phyloP scores from a whole-genome alignment of 2,113 vertebrate species.

The Nerophis lumbriciformis region DNA sequence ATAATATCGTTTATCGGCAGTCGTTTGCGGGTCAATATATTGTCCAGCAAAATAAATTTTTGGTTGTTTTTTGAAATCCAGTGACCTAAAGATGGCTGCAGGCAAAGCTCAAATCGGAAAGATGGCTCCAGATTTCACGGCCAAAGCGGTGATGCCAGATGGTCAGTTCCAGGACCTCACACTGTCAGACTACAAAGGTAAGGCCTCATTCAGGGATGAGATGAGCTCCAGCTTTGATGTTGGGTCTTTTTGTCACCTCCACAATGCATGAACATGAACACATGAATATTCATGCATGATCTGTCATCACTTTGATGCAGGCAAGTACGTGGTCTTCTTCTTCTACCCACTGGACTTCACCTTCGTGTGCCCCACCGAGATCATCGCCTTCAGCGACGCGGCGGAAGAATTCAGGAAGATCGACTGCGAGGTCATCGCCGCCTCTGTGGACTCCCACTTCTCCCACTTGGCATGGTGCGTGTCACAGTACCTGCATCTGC shows the following conservation, averaged over 20 bases:
- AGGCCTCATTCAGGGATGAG: neutral
- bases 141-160: constrained; percentile 93
- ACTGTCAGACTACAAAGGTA: constrained; percentile 90
- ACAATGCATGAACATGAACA: neutral
- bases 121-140: constrained; percentile 87
- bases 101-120: constrained; percentile 91
- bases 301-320: constrained; percentile 55
- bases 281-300: constrained; percentile 15
- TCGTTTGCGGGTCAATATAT: no score
- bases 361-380: constrained; percentile 97
- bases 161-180: constrained; percentile 89
- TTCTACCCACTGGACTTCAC: constrained; percentile 98
- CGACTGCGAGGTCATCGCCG: constrained; percentile 90
- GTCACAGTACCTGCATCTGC: neutral
- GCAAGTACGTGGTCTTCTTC: constrained; percentile 93
- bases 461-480: constrained; percentile 90
- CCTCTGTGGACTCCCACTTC: constrained; percentile 96
- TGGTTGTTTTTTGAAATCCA: constrained; percentile 22
- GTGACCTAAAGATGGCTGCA: constrained; percentile 83
- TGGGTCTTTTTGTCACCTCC: constrained; percentile 8
- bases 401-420: constrained; percentile 90
- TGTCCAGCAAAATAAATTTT: no score
- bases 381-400: constrained; percentile 93
- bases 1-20: no score
- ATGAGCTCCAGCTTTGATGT: constrained; percentile 21